Percentiles rank a stretch among this genome's conserved stretches.
Conservation (phyloP, 2,888 invertebrate genomes). For the Hedya salicella region DNA sequence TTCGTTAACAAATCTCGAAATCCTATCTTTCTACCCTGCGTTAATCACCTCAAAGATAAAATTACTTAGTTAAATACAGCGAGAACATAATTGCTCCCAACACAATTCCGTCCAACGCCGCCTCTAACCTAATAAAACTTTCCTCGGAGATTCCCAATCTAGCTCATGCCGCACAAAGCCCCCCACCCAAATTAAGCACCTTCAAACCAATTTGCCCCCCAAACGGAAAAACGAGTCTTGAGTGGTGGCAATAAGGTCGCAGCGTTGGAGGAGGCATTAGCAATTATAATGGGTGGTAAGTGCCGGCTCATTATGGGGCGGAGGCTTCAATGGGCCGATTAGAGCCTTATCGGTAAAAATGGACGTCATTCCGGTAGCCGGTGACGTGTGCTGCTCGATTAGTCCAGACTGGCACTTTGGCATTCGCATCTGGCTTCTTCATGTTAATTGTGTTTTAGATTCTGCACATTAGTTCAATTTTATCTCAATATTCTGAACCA, state of each 20-base stretch:
- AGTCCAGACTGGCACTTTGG: neutral
- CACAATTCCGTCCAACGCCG: constrained; percentile 15
- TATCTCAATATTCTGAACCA: no score
- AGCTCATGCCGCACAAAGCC: constrained; percentile 26
- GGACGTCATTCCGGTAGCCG: constrained; percentile 16
- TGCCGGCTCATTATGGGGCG: constrained; percentile 40
- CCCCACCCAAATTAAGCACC: constrained; percentile 35
- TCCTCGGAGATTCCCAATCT: constrained; percentile 39
- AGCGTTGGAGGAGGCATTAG: constrained; percentile 32
- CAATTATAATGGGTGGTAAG: constrained; percentile 43
- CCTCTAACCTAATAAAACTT: constrained; percentile 39
- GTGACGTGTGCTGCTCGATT: constrained; percentile 18
- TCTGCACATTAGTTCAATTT: no score
- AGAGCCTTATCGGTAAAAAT: constrained; percentile 14
- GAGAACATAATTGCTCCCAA: constrained; percentile 28
- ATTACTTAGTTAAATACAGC: constrained; percentile 25
- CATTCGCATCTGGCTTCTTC: neutral
- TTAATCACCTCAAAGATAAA: constrained; percentile 6
- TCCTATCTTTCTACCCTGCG: neutral
- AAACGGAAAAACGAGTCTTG: constrained; percentile 19
- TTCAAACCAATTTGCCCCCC: constrained; percentile 28
- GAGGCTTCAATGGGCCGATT: constrained; percentile 22
- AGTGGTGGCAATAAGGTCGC: constrained; percentile 28
- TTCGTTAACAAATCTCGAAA: neutral
- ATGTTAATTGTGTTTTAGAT: no score